Evolutionary conservation across 2,797 vertebrate species (phyloP).

Genomic region (Cryptoprocta ferox): DNA sequence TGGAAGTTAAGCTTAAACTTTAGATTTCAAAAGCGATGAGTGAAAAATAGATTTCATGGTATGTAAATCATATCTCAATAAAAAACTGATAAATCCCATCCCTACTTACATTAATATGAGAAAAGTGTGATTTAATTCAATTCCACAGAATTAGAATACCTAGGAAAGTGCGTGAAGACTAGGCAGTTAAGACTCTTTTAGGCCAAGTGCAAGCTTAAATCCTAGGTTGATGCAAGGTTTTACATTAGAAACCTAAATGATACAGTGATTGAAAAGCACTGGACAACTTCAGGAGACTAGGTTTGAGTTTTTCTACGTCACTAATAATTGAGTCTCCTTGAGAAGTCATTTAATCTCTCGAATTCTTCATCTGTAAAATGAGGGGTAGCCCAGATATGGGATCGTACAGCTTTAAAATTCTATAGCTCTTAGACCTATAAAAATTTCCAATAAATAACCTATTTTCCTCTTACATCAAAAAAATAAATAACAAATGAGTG

Average conservation of each 20-base stretch:
- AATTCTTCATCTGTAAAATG: slow-evolving; percentile 51
- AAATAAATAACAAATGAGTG: slow-evolving; percentile 10
- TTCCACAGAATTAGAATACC: slow-evolving; percentile 2
- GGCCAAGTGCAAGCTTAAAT: slow-evolving; percentile 5
- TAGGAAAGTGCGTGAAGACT: neutral
- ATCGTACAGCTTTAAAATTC: slow-evolving; percentile 60
- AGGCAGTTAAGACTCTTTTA: neutral
- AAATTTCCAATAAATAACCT: slow-evolving; percentile 46
- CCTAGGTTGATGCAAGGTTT: neutral
- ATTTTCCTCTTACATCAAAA: slow-evolving; percentile 51
- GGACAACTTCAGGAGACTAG: slow-evolving; percentile 20
- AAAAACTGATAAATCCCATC: neutral
- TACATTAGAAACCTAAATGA: slow-evolving; percentile 50
- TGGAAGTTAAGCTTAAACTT: slow-evolving; percentile 52
- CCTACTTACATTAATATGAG: neutral
- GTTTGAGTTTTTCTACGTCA: neutral
- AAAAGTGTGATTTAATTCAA: slow-evolving; percentile 23
- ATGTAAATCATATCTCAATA: slow-evolving; percentile 32
- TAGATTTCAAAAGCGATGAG: slow-evolving; percentile 26
- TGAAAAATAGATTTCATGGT: slow-evolving; percentile 42
- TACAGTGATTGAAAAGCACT: slow-evolving; percentile 21
- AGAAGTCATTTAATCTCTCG: slow-evolving; percentile 31
- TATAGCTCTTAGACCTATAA: slow-evolving; percentile 40
- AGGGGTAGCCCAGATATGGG: neutral
- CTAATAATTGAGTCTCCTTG: slow-evolving; percentile 23